Conservation (phyloP, 2,888 invertebrate species). For the Dasypogon diadema region DNA sequence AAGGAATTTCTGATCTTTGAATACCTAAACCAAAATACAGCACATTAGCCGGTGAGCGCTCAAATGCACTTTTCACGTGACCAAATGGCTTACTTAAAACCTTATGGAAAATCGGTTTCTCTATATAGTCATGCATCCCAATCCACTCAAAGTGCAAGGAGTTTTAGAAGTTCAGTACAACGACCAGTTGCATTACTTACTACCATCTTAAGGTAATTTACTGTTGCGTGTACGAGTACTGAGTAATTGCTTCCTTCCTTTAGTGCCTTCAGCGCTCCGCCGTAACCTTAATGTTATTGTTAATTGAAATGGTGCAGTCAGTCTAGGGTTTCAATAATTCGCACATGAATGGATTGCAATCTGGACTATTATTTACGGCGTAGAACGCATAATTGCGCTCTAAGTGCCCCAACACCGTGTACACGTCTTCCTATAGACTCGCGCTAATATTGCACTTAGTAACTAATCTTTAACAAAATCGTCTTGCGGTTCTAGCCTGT, state of each 20-base stretch:
- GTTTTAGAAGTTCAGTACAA: not conserved
- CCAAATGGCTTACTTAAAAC: constrained; percentile 34
- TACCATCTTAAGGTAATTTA: constrained; percentile 4
- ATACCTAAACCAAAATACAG: not conserved
- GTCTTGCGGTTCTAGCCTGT: constrained; percentile 26
- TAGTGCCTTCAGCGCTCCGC: not conserved
- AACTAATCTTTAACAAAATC: constrained; percentile 43
- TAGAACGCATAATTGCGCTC: constrained; percentile 21
- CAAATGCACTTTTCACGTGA: constrained; percentile 32
- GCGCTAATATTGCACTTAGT: constrained; percentile 2
- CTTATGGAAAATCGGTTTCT: constrained; percentile 37
- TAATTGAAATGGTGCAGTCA: constrained; percentile 36
- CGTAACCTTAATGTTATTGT: constrained; percentile 25
- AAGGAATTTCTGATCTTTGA: not conserved
- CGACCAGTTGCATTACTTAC: too few species aligned
- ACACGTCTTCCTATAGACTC: not conserved
- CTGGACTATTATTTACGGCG: not conserved
- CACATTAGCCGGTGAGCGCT: not conserved
- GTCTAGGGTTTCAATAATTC: constrained; percentile 19
- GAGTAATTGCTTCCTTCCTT: constrained; percentile 46
- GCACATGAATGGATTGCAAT: not conserved
- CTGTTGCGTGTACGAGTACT: not conserved
- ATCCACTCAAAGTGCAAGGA: constrained; percentile 1
- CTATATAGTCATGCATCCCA: not conserved
- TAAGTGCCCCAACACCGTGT: not conserved